Base-by-base conservation (phyloP, 1,140 invertebrate genomes). In the Polypedilum vanderplanki region DNA sequence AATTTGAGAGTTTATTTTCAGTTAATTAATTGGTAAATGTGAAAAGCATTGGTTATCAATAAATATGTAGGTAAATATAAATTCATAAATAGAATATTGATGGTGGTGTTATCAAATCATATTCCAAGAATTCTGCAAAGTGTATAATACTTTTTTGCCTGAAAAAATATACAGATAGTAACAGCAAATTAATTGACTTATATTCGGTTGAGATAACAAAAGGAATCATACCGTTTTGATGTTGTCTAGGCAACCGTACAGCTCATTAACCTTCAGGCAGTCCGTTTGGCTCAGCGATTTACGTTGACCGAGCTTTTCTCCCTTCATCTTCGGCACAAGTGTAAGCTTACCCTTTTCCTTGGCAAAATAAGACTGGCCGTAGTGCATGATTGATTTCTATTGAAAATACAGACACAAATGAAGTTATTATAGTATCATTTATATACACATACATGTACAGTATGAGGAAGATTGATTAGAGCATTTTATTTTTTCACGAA, bases 351-450 rank as follows among this genome's bases (percentile, higher is more conserved):
- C 79, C 84, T 85, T 65, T 78, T 81, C 77, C 83, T 84, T 78
- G 15, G 65, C 40, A 79, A 82, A 88, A 80, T 84, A 87, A 78
- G 85, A 83, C 75, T 83, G 85, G 3, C 90, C 90, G 78, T 91
- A 91, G 79, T 91, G 90, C 90, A 91, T 91, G 46, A 91, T 89
- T 41, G 88, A 90, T 74, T 89, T 86, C 78, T 70, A 70, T 9
- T 33, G 24, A 33, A 33, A 33, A 33, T 33, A 33, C 1, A 33
- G 24, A 5, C 24, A 33, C 24, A 33, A 33, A 33, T 33, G 5
- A 33, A 33, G 24, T 3, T 33, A 33, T 33, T 33, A 33, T 3
- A 33, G 24, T 5, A 33, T 33, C 24, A 5, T 33, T 1, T 33
- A 33, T 5, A 33, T 33, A 5, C 24, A 33, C n/a, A n/a, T n/a